phyloP scores from a whole-genome alignment of 1,140 invertebrate species.

The Eriosoma lanigerum region DNA sequence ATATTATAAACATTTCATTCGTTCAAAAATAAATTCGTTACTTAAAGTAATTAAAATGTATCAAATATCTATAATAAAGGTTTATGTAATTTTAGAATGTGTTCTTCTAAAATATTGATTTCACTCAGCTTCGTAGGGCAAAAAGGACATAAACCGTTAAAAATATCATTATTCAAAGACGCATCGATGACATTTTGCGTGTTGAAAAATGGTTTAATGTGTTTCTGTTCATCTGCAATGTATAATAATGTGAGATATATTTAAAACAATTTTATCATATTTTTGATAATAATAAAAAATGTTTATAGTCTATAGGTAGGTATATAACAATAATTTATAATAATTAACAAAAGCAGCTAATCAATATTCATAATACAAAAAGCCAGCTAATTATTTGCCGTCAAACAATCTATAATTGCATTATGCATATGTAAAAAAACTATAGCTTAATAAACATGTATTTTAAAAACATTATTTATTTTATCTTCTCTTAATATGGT shows the following conservation, averaged over 20 bases:
- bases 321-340: background rate
- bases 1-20: background rate
- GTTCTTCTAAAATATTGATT: slow-evolving; percentile 4
- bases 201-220: background rate
- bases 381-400: too few relatives aligned
- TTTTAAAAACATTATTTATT: too few relatives aligned
- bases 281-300: too few relatives aligned
- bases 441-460: too few relatives aligned
- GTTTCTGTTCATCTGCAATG: background rate
- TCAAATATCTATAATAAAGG: slow-evolving; percentile 15
- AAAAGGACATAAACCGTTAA: slow-evolving; percentile 15
- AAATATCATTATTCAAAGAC: background rate
- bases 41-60: too few relatives aligned
- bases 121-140: background rate
- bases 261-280: background rate
- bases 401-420: too few relatives aligned
- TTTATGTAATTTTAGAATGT: slow-evolving; percentile 23
- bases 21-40: too few relatives aligned
- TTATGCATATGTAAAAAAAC: too few relatives aligned
- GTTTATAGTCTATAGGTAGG: too few relatives aligned
- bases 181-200: background rate
- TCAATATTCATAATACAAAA: too few relatives aligned
- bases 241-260: background rate
- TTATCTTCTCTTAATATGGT: too few relatives aligned
- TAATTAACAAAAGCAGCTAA: background rate